A percentile compares a stretch with the other conserved stretches of the same genome.
phyloP scores from a whole-genome alignment of 2,888 invertebrate species.

The Apamea sordens region DNA sequence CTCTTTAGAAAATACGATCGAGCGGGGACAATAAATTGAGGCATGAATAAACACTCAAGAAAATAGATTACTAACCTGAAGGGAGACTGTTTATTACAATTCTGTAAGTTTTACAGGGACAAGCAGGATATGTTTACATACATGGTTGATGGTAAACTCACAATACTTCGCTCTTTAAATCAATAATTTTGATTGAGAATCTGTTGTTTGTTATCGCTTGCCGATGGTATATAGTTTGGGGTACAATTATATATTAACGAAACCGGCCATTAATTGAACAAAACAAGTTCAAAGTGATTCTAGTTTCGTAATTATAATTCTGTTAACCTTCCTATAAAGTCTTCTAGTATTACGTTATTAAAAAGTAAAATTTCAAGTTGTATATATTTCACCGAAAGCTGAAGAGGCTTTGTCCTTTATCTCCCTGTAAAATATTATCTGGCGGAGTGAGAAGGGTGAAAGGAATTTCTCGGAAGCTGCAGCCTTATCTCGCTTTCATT shows the following conservation, averaged over 20 bases:
- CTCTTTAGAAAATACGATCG: conserved; percentile 80
- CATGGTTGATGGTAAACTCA: neutral
- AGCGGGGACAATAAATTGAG: conserved; percentile 80
- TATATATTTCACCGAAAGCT: conserved; percentile 29
- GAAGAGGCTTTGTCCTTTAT: conserved; percentile 35
- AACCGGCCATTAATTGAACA: neutral
- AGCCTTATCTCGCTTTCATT: conserved; percentile 45
- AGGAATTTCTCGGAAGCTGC: conserved; percentile 36
- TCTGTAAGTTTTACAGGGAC: conserved; percentile 14
- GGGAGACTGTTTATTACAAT: conserved; percentile 51
- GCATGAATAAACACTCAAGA: conserved; percentile 79
- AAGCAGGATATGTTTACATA: neutral
- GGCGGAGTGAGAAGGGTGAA: conserved; percentile 21
- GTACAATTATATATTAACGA: neutral
- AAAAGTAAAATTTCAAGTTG: conserved; percentile 20
- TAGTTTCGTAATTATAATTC: conserved; percentile 12
- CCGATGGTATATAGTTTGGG: neutral
- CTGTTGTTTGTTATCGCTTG: neutral
- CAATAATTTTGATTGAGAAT: neutral
- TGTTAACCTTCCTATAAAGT: neutral
- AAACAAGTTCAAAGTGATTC: neutral
- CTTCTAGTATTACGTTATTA: conserved; percentile 35
- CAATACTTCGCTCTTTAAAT: neutral
- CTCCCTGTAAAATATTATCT: conserved; percentile 42
- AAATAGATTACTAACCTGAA: conserved; percentile 75